Conservation (phyloP, 2,888 invertebrate species). For the Abscondita cerata region DNA sequence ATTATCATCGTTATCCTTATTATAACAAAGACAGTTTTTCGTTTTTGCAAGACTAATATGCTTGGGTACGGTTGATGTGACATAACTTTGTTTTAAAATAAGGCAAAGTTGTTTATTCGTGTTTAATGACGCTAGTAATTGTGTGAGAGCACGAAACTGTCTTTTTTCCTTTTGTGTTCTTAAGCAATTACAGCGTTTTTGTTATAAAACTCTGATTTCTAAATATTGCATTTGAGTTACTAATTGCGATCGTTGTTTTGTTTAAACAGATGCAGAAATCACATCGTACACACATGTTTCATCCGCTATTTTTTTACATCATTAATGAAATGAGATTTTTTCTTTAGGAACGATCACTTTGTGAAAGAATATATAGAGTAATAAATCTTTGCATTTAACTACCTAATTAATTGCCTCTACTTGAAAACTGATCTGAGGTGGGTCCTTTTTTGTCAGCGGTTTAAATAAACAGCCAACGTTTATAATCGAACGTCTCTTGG, state of each 20-base stretch:
- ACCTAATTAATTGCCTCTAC: conserved; percentile 49
- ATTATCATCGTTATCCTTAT: too few relatives aligned
- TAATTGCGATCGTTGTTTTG: background rate
- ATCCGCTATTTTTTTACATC: conserved; percentile 25
- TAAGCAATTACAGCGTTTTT: too few relatives aligned
- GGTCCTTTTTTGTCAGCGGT: conserved; percentile 49
- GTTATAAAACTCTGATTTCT: too few relatives aligned
- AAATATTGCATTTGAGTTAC: background rate
- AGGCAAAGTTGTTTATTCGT: too few relatives aligned
- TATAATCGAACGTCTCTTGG: conserved; percentile 41
- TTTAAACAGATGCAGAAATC: conserved; percentile 2
- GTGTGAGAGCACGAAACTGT: too few relatives aligned
- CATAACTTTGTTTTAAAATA: too few relatives aligned
- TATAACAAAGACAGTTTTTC: too few relatives aligned
- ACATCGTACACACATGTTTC: conserved; percentile 14
- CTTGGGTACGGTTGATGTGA: too few relatives aligned
- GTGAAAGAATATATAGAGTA: conserved; percentile 49
- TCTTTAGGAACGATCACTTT: conserved; percentile 39
- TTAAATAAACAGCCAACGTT: conserved; percentile 48
- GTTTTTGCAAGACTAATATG: too few relatives aligned
- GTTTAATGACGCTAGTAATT: too few relatives aligned
- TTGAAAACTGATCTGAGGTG: conserved; percentile 46
- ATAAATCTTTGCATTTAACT: conserved; percentile 46
- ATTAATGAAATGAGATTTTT: conserved; percentile 30
- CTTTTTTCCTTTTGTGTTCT: too few relatives aligned